phyloP scores from a whole-genome alignment of 37 sponge, comb jelly and placozoan genomes.

The Geodia barretti region DNA sequence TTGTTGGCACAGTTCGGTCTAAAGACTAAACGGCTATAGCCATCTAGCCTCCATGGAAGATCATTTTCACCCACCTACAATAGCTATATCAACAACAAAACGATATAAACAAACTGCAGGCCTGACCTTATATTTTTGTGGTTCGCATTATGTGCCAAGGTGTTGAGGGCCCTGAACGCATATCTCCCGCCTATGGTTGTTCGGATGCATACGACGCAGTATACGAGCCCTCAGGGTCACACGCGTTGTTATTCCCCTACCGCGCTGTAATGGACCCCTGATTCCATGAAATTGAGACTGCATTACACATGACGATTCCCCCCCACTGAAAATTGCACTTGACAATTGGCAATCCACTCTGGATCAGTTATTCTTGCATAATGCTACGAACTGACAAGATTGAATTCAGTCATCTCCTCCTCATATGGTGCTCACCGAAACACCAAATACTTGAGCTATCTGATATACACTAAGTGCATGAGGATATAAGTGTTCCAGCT shows the following conservation, averaged over 20 bases:
- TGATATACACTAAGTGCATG: constrained; percentile 9
- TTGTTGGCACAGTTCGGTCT: constrained; percentile 42
- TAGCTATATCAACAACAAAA: not conserved
- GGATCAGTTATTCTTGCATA: constrained; percentile 7
- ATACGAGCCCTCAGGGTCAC: constrained; percentile 27
- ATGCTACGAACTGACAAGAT: constrained; percentile 4
- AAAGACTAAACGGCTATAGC: constrained; percentile 34
- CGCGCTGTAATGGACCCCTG: constrained; percentile 6
- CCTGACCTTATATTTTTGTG: constrained; percentile 56
- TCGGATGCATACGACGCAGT: not conserved
- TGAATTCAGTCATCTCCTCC: constrained; percentile 19
- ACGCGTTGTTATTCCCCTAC: constrained; percentile 24
- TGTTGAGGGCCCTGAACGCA: constrained; percentile 20
- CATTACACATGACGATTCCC: constrained; percentile 26
- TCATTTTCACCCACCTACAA: constrained; percentile 34
- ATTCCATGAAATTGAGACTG: not conserved
- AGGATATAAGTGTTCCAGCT: not conserved
- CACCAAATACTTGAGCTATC: constrained; percentile 22
- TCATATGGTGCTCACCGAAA: constrained; percentile 27
- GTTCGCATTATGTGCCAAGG: constrained; percentile 48
- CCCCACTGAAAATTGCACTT: constrained; percentile 5
- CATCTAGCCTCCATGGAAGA: constrained; percentile 68
- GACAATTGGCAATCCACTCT: constrained; percentile 5
- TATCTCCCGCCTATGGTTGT: constrained; percentile 4
- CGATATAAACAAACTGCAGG: no score